phyloP scores from a whole-genome alignment of 2,888 invertebrate genomes.

The Himalopsyche anomala region DNA sequence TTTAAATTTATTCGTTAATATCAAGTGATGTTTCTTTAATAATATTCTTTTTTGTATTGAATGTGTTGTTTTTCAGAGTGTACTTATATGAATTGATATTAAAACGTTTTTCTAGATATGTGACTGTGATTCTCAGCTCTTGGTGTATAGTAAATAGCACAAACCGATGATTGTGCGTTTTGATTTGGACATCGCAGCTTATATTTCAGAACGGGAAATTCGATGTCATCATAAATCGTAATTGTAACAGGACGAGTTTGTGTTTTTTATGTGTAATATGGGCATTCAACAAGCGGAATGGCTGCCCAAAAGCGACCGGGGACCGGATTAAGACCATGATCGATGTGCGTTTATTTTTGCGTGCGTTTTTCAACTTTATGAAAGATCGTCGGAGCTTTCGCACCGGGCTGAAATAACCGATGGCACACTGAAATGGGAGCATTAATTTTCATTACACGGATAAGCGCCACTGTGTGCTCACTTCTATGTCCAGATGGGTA shows the following conservation, averaged over 20 bases:
- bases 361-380: slow-evolving; percentile 24
- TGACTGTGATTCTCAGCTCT: too few relatives aligned
- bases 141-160: too few relatives aligned
- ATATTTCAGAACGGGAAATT: not conserved
- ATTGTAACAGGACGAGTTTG: slow-evolving; percentile 16
- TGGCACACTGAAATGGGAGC: slow-evolving; percentile 30
- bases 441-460: slow-evolving; percentile 40
- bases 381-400: slow-evolving; percentile 13
- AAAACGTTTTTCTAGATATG: too few relatives aligned
- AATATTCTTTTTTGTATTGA: too few relatives aligned
- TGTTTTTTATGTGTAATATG: slow-evolving; percentile 39
- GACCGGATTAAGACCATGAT: slow-evolving; percentile 32
- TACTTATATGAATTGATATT: too few relatives aligned
- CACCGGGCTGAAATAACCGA: slow-evolving; percentile 22
- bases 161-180: not conserved
- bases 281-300: slow-evolving; percentile 37
- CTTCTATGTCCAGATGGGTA: not conserved
- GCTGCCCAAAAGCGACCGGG: not conserved
- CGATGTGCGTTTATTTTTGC: slow-evolving; percentile 35
- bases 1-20: too few relatives aligned
- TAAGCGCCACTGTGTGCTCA: slow-evolving; percentile 13
- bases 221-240: slow-evolving; percentile 29
- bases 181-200: not conserved
- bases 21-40: too few relatives aligned
- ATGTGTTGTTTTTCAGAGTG: too few relatives aligned